A percentile compares a stretch with the other conserved stretches of the same genome.
Evolutionary conservation across 2,888 invertebrate genomes (phyloP).

Genomic region (Limenitis camilla): DNA sequence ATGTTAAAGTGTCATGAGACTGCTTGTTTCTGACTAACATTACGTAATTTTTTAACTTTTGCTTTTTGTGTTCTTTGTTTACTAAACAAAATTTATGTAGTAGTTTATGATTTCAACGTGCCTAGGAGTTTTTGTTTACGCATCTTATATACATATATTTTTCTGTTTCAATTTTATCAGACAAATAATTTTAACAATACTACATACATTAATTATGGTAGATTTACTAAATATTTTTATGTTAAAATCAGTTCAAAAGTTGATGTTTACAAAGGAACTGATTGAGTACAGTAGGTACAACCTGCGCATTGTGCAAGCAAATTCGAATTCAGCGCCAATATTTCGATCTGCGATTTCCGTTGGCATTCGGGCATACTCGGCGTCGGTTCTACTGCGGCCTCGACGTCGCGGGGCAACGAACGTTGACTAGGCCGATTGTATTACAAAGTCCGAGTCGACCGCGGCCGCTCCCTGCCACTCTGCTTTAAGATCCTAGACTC

Average conservation of each 20-base stretch:
- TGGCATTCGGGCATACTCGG: constrained; percentile 40
- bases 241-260: neutral
- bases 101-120: neutral
- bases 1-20: constrained; percentile 61
- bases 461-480: constrained; percentile 68
- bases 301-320: constrained; percentile 21
- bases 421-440: constrained; percentile 73
- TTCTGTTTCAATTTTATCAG: too few species aligned
- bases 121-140: neutral
- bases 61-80: constrained; percentile 31
- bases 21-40: constrained; percentile 42
- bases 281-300: constrained; percentile 5
- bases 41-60: constrained; percentile 51
- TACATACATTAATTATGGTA: too few species aligned
- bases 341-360: constrained; percentile 42
- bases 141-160: too few species aligned
- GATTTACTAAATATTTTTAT: too few species aligned
- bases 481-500: constrained; percentile 67
- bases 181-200: too few species aligned
- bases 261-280: neutral
- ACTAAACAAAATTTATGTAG: too few species aligned
- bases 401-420: constrained; percentile 65
- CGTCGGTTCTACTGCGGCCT: constrained; percentile 56
- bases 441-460: constrained; percentile 70
- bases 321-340: constrained; percentile 24